Percentiles rank a stretch among this genome's conserved stretches.
phyloP scores from a whole-genome alignment of 2,888 invertebrate species.

The Tuberolachnus salignus region DNA sequence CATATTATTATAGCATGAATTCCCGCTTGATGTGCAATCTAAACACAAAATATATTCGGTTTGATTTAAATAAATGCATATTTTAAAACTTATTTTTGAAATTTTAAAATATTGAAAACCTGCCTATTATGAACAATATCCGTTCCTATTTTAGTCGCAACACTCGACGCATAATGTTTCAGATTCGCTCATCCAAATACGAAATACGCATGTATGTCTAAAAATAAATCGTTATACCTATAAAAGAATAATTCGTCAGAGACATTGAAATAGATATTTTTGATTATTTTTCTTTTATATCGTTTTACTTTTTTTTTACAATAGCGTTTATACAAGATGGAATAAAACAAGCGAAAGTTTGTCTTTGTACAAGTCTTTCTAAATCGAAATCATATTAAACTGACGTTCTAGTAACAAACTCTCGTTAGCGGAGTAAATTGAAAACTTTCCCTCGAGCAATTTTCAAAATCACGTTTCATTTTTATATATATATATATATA shows the following conservation, averaged over 20 bases:
- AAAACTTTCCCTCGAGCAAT: slow-evolving; percentile 36
- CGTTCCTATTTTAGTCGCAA: background rate
- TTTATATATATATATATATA: too few relatives aligned
- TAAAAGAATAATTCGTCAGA: background rate
- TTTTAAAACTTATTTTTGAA: background rate
- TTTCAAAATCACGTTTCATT: slow-evolving; percentile 29
- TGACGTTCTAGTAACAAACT: slow-evolving; percentile 42
- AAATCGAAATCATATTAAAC: slow-evolving; percentile 48
- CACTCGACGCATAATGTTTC: background rate
- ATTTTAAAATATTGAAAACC: too few relatives aligned
- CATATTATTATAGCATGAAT: background rate
- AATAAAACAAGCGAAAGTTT: slow-evolving; percentile 19
- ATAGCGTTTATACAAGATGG: slow-evolving; percentile 15
- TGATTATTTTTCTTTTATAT: slow-evolving; percentile 2
- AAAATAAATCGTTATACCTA: too few relatives aligned
- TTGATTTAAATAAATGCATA: background rate
- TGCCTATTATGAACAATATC: background rate
- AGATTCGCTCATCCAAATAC: too few relatives aligned
- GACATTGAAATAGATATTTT: slow-evolving; percentile 15
- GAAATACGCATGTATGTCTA: too few relatives aligned
- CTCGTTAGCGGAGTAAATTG: slow-evolving; percentile 39
- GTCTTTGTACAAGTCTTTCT: slow-evolving; percentile 25
- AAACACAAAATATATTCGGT: background rate
- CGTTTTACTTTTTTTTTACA: slow-evolving; percentile 8
- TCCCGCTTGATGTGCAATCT: background rate